These are phyloP conservation scores for Dromococcyx pavoninus DNA, from an alignment of 2,797 vertebrate genomes.

Conservation along the genomic window DNA sequence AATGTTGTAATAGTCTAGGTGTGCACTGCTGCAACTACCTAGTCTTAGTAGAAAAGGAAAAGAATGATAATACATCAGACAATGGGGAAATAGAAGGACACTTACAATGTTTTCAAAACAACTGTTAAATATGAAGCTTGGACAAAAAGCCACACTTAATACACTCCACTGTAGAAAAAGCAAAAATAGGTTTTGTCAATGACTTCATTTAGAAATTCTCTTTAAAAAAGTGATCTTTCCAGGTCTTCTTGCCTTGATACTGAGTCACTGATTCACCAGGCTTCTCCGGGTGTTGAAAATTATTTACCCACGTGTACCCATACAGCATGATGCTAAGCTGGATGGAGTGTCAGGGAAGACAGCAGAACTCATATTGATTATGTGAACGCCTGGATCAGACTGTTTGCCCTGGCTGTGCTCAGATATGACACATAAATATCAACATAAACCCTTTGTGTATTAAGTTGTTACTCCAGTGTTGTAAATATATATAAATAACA, in stretches of 20 bases:
- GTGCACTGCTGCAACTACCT: background rate
- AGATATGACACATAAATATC: background rate
- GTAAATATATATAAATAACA: background rate
- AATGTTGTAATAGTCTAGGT: background rate
- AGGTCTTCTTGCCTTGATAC: background rate
- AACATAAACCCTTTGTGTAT: background rate
- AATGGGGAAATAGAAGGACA: background rate
- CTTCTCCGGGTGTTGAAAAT: background rate
- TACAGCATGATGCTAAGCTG: background rate
- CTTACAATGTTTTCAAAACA: background rate
- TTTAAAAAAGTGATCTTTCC: background rate
- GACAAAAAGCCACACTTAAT: background rate
- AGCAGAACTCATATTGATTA: background rate
- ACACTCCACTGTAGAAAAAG: background rate
- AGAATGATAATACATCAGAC: background rate
- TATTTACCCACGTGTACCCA: background rate
- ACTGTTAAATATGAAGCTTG: background rate
- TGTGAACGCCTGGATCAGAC: background rate
- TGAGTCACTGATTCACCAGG: background rate
- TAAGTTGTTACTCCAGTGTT: background rate
- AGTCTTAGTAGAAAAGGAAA: background rate
- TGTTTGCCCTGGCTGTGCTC: background rate
- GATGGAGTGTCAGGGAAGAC: background rate
- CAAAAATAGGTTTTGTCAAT: background rate
- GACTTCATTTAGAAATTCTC: background rate